phyloP scores from a whole-genome alignment of 2,888 invertebrate species.

The Hermodice carunculata region DNA sequence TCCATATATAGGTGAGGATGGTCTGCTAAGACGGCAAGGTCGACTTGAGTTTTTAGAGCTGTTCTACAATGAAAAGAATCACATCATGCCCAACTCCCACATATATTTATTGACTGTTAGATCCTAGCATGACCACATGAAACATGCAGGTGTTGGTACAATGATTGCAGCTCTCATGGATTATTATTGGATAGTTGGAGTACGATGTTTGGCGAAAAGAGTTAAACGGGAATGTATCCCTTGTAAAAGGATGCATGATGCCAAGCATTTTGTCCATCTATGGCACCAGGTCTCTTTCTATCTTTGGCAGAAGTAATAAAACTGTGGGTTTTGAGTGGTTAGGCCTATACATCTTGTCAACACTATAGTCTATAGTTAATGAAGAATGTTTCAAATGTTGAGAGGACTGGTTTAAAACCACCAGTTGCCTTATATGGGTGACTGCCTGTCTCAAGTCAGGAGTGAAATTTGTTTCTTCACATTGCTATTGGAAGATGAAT shows the following conservation, averaged over 20 bases:
- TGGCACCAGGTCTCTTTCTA: no score
- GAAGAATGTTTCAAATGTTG: no score
- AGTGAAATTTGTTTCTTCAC: no score
- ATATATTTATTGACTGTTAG: not conserved
- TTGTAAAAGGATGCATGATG: not conserved
- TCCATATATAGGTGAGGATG: not conserved
- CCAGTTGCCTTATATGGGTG: no score
- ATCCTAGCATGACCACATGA: slow-evolving; percentile 1
- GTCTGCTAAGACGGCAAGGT: not conserved
- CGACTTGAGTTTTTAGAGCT: not conserved
- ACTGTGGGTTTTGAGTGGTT: no score
- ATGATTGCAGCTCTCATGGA: not conserved
- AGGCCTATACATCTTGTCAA: no score
- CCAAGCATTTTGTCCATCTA: not conserved
- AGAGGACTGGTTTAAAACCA: no score
- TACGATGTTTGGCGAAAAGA: not conserved
- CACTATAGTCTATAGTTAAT: no score
- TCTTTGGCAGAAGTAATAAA: no score
- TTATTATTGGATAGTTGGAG: slow-evolving; percentile 10
- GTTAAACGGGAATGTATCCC: slow-evolving; percentile 5
- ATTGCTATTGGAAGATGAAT: no score
- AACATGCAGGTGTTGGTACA: slow-evolving; percentile 4
- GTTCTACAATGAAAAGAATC: no score
- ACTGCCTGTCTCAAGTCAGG: no score
- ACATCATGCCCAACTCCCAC: not conserved